A percentile compares a stretch with the other conserved stretches of the same genome.
Conservation (phyloP, 2,888 invertebrate species). For the Ariolimax columbianus region DNA sequence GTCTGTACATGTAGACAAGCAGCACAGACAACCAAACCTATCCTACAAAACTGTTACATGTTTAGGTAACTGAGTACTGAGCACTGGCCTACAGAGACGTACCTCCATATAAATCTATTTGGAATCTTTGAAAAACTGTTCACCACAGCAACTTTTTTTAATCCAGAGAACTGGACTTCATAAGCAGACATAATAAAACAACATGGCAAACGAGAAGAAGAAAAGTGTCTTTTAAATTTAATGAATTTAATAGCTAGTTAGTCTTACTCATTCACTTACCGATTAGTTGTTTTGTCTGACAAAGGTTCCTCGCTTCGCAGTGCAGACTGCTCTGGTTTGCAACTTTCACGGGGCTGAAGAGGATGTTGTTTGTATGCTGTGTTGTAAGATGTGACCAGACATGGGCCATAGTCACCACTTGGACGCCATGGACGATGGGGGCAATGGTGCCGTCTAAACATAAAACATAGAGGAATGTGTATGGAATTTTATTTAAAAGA, state of each 20-base stretch:
- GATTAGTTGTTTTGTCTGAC: slow-evolving; percentile 49
- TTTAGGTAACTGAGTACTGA: too few species aligned
- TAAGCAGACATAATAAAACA: too few species aligned
- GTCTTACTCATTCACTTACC: not conserved
- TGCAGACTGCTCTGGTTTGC: slow-evolving; percentile 67
- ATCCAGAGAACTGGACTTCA: too few species aligned
- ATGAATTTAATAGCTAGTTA: not conserved
- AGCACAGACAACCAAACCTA: too few species aligned
- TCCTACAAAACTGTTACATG: too few species aligned
- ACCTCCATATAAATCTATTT: too few species aligned
- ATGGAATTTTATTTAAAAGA: not conserved
- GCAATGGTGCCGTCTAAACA: slow-evolving; percentile 75
- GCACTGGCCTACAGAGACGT: too few species aligned
- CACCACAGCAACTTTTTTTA: too few species aligned
- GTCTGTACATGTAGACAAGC: too few species aligned
- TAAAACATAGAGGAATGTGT: not conserved
- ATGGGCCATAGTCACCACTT: slow-evolving; percentile 63
- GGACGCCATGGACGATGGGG: slow-evolving; percentile 70
- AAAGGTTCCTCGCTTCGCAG: slow-evolving; percentile 48
- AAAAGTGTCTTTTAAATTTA: too few species aligned
- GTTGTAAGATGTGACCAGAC: slow-evolving; percentile 74
- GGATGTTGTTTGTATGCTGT: slow-evolving; percentile 73
- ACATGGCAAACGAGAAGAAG: too few species aligned
- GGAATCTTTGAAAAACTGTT: too few species aligned
- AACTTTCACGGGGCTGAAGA: slow-evolving; percentile 64